A percentile compares a stretch with the other conserved stretches of the same genome.
Evolutionary conservation across 2,797 vertebrate species (phyloP).

Genomic region (Chaetophractus vellerosus): DNA sequence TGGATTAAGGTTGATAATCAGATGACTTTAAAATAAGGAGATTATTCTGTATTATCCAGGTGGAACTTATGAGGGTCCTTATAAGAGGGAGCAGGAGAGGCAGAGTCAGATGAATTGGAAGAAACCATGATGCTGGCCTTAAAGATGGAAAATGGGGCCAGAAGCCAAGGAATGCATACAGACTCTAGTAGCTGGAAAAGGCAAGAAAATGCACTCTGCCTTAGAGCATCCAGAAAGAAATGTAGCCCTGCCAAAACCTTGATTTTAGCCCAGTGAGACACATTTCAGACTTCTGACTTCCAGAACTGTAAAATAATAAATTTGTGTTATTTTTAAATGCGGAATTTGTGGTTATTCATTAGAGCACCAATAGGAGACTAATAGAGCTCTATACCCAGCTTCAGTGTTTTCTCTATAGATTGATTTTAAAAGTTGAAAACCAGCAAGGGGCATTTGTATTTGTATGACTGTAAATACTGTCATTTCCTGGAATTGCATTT

Average conservation of each 20-base stretch:
- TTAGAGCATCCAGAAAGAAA: too few relatives aligned
- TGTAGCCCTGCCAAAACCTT: too few relatives aligned
- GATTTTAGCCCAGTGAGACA: too few relatives aligned
- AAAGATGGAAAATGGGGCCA: not conserved
- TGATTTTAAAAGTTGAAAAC: not conserved
- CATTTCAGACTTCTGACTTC: too few relatives aligned
- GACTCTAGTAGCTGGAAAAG: not conserved
- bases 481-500: not conserved
- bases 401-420: too few relatives aligned
- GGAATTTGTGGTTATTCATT: not conserved
- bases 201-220: not conserved
- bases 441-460: not conserved
- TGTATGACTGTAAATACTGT: not conserved
- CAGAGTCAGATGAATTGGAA: not conserved
- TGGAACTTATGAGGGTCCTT: not conserved
- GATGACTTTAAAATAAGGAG: too few relatives aligned
- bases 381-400: not conserved
- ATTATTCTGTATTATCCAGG: not conserved
- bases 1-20: not conserved
- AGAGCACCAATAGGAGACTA: not conserved
- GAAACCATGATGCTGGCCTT: not conserved
- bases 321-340: too few relatives aligned
- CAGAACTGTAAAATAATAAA: too few relatives aligned
- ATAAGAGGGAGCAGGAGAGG: not conserved
- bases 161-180: not conserved